Percentiles rank a stretch among this genome's conserved stretches.
These are phyloP conservation scores for Trachelus iudaicus DNA, from an alignment of 2,888 invertebrate species.

Conservation along the genomic window DNA sequence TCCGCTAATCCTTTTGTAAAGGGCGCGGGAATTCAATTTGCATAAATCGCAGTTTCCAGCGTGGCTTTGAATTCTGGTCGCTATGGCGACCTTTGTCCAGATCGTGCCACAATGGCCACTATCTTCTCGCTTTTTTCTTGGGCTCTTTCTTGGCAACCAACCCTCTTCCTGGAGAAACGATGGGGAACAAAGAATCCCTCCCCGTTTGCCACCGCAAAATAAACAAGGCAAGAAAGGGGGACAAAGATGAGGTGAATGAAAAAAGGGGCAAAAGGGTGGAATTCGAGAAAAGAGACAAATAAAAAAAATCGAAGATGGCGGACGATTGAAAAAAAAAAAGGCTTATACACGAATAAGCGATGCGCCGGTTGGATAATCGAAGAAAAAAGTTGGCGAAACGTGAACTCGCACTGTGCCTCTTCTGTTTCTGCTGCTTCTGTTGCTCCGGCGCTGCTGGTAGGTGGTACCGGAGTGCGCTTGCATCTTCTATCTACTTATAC, in stretches of 20 bases:
- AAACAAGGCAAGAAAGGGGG: no score
- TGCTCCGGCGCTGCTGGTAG: slow-evolving; percentile 7
- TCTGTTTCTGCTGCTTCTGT: slow-evolving; percentile 16
- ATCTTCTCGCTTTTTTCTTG: slow-evolving; percentile 35
- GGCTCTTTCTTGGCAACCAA: slow-evolving; percentile 12
- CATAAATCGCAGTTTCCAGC: slow-evolving; percentile 60
- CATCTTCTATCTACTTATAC: background rate
- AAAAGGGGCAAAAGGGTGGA: background rate
- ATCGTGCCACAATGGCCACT: slow-evolving; percentile 62
- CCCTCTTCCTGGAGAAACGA: slow-evolving; percentile 55
- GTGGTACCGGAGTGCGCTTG: no score
- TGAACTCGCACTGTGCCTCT: slow-evolving; percentile 49
- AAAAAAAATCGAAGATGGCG: slow-evolving; percentile 57
- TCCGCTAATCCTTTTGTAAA: no score
- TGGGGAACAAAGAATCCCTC: slow-evolving; percentile 65
- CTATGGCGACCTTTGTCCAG: slow-evolving; percentile 63
- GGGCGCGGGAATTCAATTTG: slow-evolving; percentile 48
- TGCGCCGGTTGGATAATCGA: slow-evolving; percentile 64
- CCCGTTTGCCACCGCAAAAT: slow-evolving; percentile 27
- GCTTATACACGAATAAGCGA: slow-evolving; percentile 65
- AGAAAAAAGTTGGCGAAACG: slow-evolving; percentile 57
- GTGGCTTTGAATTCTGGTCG: slow-evolving; percentile 58
- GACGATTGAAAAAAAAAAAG: slow-evolving; percentile 46
- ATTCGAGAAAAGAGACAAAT: background rate
- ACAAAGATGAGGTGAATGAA: background rate